Base-by-base conservation (phyloP, 2,113 vertebrate species). In the Sphaerodactylus townsendi region DNA sequence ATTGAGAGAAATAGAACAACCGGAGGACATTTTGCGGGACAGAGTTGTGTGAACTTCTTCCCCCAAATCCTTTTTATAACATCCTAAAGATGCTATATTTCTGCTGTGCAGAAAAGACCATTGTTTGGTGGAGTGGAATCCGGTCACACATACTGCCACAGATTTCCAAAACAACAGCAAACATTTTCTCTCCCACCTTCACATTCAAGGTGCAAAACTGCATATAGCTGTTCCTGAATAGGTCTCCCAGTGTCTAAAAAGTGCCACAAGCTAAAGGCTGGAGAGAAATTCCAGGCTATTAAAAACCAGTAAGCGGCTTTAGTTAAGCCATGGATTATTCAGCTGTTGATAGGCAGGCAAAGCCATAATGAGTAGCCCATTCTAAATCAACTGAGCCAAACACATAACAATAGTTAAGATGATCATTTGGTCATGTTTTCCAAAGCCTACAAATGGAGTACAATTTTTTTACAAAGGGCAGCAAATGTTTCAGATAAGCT, bases 401-500 rank as follows among this genome's bases (percentile, higher is more conserved):
- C 15, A 33, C 66, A 35, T 17, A 35, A 15, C 66, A 68, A 68
- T 75, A 9, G 30, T n/a, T 30, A 56, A 68, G 41, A 68, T 75
- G 25, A 62, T 9, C 59, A 66, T 48, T 68, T 76, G 28, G n/a
- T 6, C 8, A n/a, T 41, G 35, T 28, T 48, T 17, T n/a, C 19
- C 33, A 3, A 46, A 78, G 48, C 33, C 7, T 41, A 76, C n/a
- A 17, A 15, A 69, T 68, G 21, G 48, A 8, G 71, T 62, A 50
- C 33, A 11, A 23, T 81, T 91, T 86, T 86, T 76, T 65, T 62
- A n/a, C 56, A 59, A 2, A 77, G 68, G 53, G 73, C 79, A 87
- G 79, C 44, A 70, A 76, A 83, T 64, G 73, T 77, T 5, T 44
- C 30, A 64, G 39, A 90, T 89, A 85, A 91, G 62, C 90, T 93